Evolutionary conservation across 2,113 vertebrate genomes (phyloP).

Genomic region (Donacobius atricapilla): DNA sequence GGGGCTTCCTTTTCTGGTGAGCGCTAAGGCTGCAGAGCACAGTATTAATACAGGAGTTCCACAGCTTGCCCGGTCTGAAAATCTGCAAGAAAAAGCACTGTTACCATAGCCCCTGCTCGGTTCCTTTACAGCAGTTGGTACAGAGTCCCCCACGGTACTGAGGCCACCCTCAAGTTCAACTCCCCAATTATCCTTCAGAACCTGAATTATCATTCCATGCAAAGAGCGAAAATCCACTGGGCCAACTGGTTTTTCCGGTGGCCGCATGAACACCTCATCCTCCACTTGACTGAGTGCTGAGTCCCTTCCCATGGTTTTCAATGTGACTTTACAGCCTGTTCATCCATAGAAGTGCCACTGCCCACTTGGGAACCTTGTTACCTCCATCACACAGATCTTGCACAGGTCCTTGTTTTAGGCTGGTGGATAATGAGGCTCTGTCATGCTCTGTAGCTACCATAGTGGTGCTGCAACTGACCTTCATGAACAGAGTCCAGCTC

Average conservation of each 20-base stretch:
- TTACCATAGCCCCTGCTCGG: accelerated
- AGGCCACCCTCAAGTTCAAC: neutral
- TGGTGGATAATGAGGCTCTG: neutral
- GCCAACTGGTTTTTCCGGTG: conserved; percentile 23
- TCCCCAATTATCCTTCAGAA: neutral
- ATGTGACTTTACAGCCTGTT: neutral
- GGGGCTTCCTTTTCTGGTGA: neutral
- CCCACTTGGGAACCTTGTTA: neutral
- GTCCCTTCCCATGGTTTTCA: neutral
- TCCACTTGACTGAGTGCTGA: neutral
- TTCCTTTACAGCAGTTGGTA: neutral
- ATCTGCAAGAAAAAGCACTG: neutral
- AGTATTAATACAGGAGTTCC: neutral
- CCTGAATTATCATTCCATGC: neutral
- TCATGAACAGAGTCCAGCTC: neutral
- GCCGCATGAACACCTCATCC: neutral
- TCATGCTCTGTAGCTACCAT: neutral
- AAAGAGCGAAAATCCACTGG: neutral
- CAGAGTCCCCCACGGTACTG: neutral
- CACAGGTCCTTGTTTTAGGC: neutral
- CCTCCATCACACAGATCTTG: neutral
- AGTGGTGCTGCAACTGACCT: neutral
- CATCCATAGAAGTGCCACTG: neutral
- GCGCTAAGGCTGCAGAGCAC: accelerated
- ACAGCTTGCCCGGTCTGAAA: neutral